Conservation (phyloP, 2,113 vertebrate genomes). For the Tiliqua scincoides region DNA sequence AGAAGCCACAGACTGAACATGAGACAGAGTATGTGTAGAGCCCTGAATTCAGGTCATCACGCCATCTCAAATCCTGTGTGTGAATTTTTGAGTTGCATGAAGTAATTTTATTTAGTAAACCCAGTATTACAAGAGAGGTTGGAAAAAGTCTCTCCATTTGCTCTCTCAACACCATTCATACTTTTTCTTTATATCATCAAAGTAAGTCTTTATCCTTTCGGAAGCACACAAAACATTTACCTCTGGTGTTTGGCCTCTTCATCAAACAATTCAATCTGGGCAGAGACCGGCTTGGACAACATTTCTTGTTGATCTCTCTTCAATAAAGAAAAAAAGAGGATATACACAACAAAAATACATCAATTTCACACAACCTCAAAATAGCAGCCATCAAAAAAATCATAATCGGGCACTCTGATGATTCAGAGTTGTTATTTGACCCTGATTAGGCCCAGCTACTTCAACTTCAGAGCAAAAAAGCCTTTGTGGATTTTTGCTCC, state of each 20-base stretch:
- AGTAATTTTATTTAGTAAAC: not conserved
- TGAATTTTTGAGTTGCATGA: not conserved
- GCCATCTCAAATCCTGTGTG: no score
- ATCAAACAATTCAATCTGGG: slow-evolving; percentile 65
- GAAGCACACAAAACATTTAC: slow-evolving; percentile 71
- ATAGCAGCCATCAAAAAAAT: not conserved
- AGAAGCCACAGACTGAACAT: not conserved
- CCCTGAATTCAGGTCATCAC: not conserved
- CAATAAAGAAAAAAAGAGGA: slow-evolving; percentile 34
- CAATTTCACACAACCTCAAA: not conserved
- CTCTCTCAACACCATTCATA: not conserved
- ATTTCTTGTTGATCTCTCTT: slow-evolving; percentile 84
- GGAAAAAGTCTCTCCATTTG: no score
- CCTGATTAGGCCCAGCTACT: not conserved
- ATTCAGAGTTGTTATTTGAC: not conserved
- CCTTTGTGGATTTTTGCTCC: no score
- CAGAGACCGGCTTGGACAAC: slow-evolving; percentile 75
- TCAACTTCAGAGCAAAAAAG: no score
- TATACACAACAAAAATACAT: not conserved
- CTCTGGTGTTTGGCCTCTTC: slow-evolving; percentile 71
- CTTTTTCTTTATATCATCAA: not conserved
- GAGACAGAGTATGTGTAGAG: no score
- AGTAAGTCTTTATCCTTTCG: not conserved
- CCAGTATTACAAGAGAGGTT: not conserved
- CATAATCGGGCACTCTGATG: not conserved